A percentile compares a stretch with the other conserved stretches of the same genome.
Evolutionary conservation across 2,797 vertebrate species (phyloP).

Genomic region (Hydrophis major): DNA sequence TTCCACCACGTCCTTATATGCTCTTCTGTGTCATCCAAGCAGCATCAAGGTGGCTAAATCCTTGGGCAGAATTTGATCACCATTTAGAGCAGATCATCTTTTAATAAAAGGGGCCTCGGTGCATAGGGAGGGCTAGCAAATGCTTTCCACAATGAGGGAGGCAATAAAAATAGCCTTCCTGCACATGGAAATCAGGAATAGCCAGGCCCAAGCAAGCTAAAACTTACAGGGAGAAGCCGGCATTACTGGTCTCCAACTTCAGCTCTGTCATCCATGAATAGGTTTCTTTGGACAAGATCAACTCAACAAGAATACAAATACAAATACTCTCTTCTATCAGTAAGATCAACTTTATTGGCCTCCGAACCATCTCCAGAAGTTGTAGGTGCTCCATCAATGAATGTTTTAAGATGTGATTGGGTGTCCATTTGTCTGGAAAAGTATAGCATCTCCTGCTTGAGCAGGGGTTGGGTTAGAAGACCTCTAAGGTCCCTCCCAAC

Average conservation of each 20-base stretch:
- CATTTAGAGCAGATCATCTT: conserved; percentile 24
- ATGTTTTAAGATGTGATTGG: not conserved
- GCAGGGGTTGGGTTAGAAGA: not conserved
- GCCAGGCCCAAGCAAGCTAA: conserved; percentile 38
- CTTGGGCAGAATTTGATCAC: conserved; percentile 1
- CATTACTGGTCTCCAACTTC: not conserved
- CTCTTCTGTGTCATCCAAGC: not conserved
- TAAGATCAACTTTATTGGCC: not conserved
- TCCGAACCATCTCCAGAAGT: not conserved
- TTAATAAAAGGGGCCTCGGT: conserved; percentile 57
- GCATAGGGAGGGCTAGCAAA: conserved; percentile 23
- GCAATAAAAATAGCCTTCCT: conserved; percentile 59
- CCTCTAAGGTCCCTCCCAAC: not conserved
- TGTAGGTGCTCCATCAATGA: not conserved
- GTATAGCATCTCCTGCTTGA: not conserved
- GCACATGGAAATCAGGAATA: conserved; percentile 54
- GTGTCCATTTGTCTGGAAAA: not conserved
- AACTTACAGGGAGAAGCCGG: conserved; percentile 32
- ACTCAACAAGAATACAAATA: not conserved
- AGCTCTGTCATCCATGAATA: conserved; percentile 12
- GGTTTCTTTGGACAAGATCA: not conserved
- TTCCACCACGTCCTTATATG: not conserved
- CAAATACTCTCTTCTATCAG: not conserved
- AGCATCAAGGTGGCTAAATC: not conserved
- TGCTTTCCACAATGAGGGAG: conserved; percentile 51